Evolutionary conservation across 2,888 invertebrate genomes (phyloP), one percentile per base, ranked within the genome.

Genomic region (Diarsia mendica): DNA sequence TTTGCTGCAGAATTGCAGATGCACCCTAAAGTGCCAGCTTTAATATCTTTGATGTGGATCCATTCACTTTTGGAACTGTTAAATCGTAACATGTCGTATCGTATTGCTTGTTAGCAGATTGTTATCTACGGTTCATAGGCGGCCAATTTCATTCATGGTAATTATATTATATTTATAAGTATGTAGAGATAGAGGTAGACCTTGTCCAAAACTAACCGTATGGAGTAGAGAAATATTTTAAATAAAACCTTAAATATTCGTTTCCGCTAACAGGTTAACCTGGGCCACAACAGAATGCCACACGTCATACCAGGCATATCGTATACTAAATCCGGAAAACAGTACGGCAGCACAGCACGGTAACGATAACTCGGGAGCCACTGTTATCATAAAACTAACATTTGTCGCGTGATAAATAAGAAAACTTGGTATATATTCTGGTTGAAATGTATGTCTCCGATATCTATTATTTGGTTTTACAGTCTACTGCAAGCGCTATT

Each of bases 21-120:
- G 87, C 90, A 90, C 89, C 90, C 90, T 66, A 89, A 88, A 87
- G 82, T 85, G 86, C 88, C 87, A 87, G 87, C 88, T 87, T 85
- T 83, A 88, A 89, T 89, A 85, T 88, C 88, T 89, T 88, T 87
- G 87, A 90, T 88, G 89, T 87, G 87, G 73, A 88, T 75, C 53
- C 65, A 71, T 72, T 76, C 70, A 77, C 63, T 82, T 77, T 74
- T 65, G 55, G 68, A 84, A 84, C 71, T 78, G 83, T 85, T 87
- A 69, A 80, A 77, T 70, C 46, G 71, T 61, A 79, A 67, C 49
- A 67, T 64, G 44, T 66, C 39, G 15, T 60, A 53, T 66, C 39
- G 15, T 60, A 53, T 73, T 77, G 46, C 51, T 72, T 64, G 67
- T 67, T 51, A 58, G 11, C 58, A 78, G 46, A 68, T 82, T 28